Percentiles rank a stretch among this genome's conserved stretches.
Evolutionary conservation across 2,797 vertebrate genomes (phyloP).

Genomic region (Callimico goeldii): DNA sequence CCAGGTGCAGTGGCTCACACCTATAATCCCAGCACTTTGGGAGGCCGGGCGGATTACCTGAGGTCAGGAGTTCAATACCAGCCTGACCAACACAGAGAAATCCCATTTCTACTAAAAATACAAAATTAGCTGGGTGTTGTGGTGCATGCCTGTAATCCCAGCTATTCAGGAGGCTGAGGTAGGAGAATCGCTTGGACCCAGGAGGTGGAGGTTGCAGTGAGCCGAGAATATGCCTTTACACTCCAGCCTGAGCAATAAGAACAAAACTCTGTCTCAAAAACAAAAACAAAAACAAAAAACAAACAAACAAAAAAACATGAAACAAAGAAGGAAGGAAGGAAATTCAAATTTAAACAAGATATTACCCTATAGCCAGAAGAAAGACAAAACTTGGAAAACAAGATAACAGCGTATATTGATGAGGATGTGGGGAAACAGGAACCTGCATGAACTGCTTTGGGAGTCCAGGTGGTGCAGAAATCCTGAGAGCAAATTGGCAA

Average conservation of each 20-base stretch:
- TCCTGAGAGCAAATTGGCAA: neutral
- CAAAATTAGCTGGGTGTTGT: neutral
- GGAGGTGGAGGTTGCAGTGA: neutral
- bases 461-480: neutral
- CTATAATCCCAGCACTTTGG: neutral
- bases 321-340: too few species aligned
- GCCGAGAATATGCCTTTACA: fast-evolving
- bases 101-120: neutral
- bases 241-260: neutral
- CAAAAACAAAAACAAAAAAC: too few species aligned
- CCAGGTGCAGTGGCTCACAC: neutral
- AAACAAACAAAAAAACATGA: too few species aligned
- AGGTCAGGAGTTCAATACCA: neutral
- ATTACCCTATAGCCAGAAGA: neutral
- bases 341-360: neutral
- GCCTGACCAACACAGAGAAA: neutral
- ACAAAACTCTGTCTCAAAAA: fast-evolving
- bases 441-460: neutral
- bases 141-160: neutral
- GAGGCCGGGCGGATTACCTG: neutral
- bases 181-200: neutral
- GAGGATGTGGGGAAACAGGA: neutral
- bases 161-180: neutral
- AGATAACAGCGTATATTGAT: neutral
- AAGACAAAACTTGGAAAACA: neutral